phyloP scores from a whole-genome alignment of 2,113 vertebrate genomes.

The Paramisgurnus dabryanus region DNA sequence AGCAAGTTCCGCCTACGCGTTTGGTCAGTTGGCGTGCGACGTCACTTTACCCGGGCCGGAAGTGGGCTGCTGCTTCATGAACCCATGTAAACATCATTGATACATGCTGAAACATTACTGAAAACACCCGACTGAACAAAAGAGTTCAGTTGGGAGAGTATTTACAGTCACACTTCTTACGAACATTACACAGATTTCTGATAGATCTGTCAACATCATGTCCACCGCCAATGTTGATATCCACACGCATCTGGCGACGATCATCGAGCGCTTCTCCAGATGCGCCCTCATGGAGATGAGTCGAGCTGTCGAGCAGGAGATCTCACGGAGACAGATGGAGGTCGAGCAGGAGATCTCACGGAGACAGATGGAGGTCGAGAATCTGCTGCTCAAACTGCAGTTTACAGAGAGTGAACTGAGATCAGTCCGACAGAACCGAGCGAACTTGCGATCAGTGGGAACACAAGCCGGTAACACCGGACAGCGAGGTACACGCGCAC shows the following conservation, averaged over 20 bases:
- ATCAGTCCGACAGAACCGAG: conserved; percentile 27
- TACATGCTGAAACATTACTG: background rate
- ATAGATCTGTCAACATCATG: conserved; percentile 21
- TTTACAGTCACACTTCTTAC: background rate
- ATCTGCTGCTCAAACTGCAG: conserved; percentile 54
- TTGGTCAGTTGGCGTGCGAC: background rate
- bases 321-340: conserved; percentile 53
- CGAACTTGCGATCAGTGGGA: conserved; percentile 46
- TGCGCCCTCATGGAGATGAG: conserved; percentile 59
- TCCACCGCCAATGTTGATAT: conserved; percentile 47
- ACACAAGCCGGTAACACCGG: conserved; percentile 34
- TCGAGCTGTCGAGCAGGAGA: conserved; percentile 50
- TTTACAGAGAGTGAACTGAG: conserved; percentile 56
- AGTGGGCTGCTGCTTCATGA: conserved; percentile 12
- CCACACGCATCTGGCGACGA: conserved; percentile 56
- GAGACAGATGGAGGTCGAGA: conserved; percentile 55
- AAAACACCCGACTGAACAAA: background rate
- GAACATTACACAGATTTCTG: no score
- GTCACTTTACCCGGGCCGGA: conserved; percentile 33
- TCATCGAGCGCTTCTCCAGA: conserved; percentile 57
- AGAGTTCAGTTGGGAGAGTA: no score
- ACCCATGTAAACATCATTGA: conserved; percentile 44
- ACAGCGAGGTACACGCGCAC: conserved; percentile 23
- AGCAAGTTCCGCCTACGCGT: no score
- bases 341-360: conserved; percentile 53